A percentile compares a stretch with the other conserved stretches of the same genome.
Conservation (phyloP, 2,888 invertebrate genomes). For the Macrosiphum euphorbiae region DNA sequence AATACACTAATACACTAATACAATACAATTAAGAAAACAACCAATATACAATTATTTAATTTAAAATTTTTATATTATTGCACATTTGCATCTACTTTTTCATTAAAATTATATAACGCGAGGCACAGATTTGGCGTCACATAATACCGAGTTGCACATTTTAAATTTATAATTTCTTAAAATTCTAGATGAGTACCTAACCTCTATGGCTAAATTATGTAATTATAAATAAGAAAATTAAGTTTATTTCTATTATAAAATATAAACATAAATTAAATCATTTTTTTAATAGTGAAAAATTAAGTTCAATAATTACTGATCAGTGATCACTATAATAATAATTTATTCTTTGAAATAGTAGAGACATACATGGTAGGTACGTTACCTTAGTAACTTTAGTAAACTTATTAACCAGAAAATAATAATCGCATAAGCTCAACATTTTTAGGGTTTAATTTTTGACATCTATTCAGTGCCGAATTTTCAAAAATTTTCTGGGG, state of each 20-base stretch:
- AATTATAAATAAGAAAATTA: not conserved
- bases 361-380: not conserved
- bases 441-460: not conserved
- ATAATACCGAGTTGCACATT: not conserved
- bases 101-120: not conserved
- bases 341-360: not conserved
- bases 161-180: not conserved
- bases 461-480: not conserved
- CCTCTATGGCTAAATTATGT: not conserved
- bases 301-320: not conserved
- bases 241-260: not conserved
- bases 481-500: too few relatives aligned
- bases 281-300: not conserved
- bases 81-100: not conserved
- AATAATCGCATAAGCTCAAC: not conserved
- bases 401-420: not conserved
- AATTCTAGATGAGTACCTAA: not conserved
- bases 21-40: not conserved
- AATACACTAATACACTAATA: too few relatives aligned
- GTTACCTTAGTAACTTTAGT: too few relatives aligned
- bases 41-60: not conserved
- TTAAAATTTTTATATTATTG: not conserved
- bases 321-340: not conserved
- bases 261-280: not conserved
- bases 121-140: not conserved